Evolutionary conservation across 2,113 vertebrate genomes (phyloP).

Genomic region (Mesocricetus auratus): DNA sequence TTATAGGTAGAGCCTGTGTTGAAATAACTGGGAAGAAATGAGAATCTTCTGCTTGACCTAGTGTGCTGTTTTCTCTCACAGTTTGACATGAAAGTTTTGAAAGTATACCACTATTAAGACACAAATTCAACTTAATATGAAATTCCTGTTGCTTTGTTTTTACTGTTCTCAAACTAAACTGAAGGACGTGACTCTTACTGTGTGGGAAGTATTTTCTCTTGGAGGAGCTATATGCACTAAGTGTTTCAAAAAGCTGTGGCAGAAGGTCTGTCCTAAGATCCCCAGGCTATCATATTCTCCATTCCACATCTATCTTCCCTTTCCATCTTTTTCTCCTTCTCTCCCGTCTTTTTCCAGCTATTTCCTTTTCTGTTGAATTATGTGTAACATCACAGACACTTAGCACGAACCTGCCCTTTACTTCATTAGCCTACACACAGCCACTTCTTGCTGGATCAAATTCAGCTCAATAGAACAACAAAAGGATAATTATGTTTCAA

Average conservation of each 20-base stretch:
- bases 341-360: fast-evolving
- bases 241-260: neutral
- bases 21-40: constrained; percentile 57
- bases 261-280: neutral
- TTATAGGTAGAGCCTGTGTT: neutral
- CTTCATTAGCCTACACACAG: neutral
- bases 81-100: constrained; percentile 6
- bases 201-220: neutral
- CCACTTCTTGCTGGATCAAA: neutral
- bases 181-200: neutral
- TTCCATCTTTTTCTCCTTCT: fast-evolving
- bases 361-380: neutral
- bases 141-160: neutral
- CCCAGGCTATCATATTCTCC: neutral
- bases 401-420: neutral
- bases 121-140: neutral
- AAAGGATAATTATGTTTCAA: constrained; percentile 20
- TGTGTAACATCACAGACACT: neutral
- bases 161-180: neutral
- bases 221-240: neutral
- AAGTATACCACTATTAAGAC: neutral
- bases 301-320: too few species aligned
- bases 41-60: constrained; percentile 39
- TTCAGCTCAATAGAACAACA: neutral
- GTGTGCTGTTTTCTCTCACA: neutral